A percentile compares a stretch with the other conserved stretches of the same genome.
Evolutionary conservation across 23 tunicate genomes (phyloP).

Genomic region (Clavelina lepadiformis): DNA sequence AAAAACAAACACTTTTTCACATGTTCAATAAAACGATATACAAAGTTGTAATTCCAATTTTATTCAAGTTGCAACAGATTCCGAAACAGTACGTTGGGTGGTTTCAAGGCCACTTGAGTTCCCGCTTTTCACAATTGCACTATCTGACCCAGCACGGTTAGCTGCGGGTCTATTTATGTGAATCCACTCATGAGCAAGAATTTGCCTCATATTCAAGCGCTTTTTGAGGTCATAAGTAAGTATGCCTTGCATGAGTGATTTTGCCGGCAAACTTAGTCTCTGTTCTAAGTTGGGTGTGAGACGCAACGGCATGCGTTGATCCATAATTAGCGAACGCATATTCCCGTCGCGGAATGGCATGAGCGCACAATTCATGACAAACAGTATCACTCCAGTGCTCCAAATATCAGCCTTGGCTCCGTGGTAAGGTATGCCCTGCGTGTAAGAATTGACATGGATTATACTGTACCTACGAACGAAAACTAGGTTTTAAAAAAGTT

Average conservation of each 20-base stretch:
- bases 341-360: conserved; percentile 81
- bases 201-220: conserved; percentile 13
- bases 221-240: conserved; percentile 12
- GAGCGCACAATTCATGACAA: conserved; percentile 64
- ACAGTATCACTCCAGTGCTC: conserved; percentile 82
- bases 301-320: conserved; percentile 59
- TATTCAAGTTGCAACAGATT: too few species aligned
- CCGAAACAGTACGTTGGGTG: too few species aligned
- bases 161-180: too few species aligned
- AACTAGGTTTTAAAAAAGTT: background rate
- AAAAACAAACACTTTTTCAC: too few species aligned
- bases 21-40: too few species aligned
- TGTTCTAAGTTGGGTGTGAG: conserved; percentile 31
- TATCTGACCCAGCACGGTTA: too few species aligned
- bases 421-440: conserved; percentile 57
- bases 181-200: conserved; percentile 14
- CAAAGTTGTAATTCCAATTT: too few species aligned
- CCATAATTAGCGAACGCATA: conserved; percentile 29
- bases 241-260: conserved; percentile 53
- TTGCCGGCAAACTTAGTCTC: conserved; percentile 12
- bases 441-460: background rate
- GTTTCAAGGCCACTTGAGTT: background rate
- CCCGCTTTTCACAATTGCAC: background rate
- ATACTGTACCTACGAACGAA: background rate
- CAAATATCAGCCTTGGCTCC: conserved; percentile 73